Percentiles rank a stretch among this genome's conserved stretches.
phyloP scores from a whole-genome alignment of 2,888 invertebrate species.

The Carterocephalus palaemon region DNA sequence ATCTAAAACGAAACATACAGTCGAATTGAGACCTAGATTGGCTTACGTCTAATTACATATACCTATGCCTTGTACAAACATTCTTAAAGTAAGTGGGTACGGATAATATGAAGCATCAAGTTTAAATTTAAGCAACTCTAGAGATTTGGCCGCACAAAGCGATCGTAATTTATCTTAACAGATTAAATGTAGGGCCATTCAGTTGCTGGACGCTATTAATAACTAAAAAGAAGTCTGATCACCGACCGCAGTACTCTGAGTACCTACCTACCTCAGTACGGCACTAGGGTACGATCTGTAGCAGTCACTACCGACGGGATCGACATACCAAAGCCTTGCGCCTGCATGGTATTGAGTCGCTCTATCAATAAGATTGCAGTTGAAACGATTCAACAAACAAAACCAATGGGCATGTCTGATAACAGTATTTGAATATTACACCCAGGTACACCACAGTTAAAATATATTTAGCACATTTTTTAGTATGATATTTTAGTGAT shows the following conservation, averaged over 20 bases:
- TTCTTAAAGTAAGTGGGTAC: too few species aligned
- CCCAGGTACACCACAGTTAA: neutral
- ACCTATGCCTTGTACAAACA: too few species aligned
- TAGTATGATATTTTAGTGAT: too few species aligned
- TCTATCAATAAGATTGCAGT: neutral
- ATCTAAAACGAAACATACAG: too few species aligned
- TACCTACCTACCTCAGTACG: too few species aligned
- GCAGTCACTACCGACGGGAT: constrained; percentile 13
- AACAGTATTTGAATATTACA: neutral
- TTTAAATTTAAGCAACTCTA: constrained; percentile 7
- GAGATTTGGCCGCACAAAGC: constrained; percentile 10
- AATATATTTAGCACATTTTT: constrained; percentile 8
- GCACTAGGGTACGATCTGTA: constrained; percentile 3
- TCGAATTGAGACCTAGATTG: too few species aligned
- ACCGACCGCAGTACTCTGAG: constrained; percentile 41
- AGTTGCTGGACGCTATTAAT: constrained; percentile 10
- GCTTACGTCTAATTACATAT: too few species aligned
- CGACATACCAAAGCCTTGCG: constrained; percentile 5
- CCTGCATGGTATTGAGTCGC: constrained; percentile 8
- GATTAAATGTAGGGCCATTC: constrained; percentile 8
- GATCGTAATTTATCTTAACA: constrained; percentile 9
- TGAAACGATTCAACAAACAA: too few species aligned
- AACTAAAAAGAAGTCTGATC: constrained; percentile 35
- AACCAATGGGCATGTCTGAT: too few species aligned
- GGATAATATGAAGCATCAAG: constrained; percentile 6